A percentile compares a stretch with the other conserved stretches of the same genome.
These are phyloP conservation scores for Champsocephalus gunnari DNA, from an alignment of 2,797 vertebrate species.

Conservation along the genomic window DNA sequence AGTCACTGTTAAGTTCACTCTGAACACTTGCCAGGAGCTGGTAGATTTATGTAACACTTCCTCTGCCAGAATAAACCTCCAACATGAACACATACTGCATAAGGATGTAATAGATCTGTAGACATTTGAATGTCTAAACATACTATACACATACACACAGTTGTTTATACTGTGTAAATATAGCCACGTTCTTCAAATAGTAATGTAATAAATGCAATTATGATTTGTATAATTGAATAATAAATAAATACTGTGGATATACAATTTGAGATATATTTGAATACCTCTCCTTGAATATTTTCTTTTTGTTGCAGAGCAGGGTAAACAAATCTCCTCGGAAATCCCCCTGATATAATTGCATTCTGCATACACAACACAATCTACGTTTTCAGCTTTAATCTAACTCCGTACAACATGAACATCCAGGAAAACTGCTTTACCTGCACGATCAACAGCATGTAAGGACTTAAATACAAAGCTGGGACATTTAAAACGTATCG, in stretches of 20 bases:
- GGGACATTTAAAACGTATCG: constrained; percentile 2
- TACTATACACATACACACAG: constrained; percentile 2
- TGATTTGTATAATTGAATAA: constrained; percentile 15
- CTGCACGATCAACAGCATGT: constrained; percentile 18
- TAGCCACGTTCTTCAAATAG: not conserved
- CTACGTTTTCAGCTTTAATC: constrained; percentile 40
- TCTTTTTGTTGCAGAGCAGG: not conserved
- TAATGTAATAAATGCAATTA: constrained; percentile 21
- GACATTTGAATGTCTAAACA: constrained; percentile 5
- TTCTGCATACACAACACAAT: constrained; percentile 19
- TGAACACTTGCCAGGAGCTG: not conserved
- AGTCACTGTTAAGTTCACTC: not conserved
- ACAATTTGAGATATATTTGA: too few relatives aligned
- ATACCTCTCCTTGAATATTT: not conserved
- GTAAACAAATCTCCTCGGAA: constrained; percentile 11
- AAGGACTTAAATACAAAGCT: constrained; percentile 8
- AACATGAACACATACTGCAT: not conserved
- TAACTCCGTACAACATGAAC: constrained; percentile 3
- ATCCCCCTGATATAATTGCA: constrained; percentile 24
- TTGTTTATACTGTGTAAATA: not conserved
- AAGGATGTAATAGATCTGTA: not conserved
- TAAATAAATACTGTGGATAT: not conserved
- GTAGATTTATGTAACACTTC: constrained; percentile 12
- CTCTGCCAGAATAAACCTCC: not conserved
- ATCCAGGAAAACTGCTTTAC: constrained; percentile 29